Conservation (phyloP, 2,113 vertebrate genomes). For the Callopanchax toddi region DNA sequence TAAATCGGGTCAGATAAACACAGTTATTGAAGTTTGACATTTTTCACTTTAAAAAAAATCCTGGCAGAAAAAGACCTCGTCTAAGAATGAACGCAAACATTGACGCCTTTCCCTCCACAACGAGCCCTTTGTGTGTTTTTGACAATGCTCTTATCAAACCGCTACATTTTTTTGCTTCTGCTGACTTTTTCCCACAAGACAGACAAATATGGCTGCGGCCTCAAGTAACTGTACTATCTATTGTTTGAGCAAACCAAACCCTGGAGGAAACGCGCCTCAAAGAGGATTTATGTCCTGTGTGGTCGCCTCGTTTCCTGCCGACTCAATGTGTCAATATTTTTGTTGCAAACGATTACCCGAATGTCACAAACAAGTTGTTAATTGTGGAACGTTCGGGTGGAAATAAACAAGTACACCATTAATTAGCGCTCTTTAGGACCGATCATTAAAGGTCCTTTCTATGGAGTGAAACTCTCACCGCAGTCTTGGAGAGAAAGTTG, state of each 20-base stretch:
- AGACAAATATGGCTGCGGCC: conserved; percentile 56
- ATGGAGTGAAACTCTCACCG: conserved; percentile 23
- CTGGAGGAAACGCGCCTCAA: conserved; percentile 54
- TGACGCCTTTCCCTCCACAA: conserved; percentile 16
- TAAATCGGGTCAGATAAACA: conserved; percentile 56
- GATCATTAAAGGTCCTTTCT: conserved; percentile 54
- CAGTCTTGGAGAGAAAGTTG: conserved; percentile 58
- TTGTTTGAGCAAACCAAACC: conserved; percentile 56
- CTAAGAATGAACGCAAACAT: conserved; percentile 46
- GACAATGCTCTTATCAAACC: conserved; percentile 60
- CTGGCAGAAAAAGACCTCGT: neutral
- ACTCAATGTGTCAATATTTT: conserved; percentile 61
- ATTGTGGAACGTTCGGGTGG: conserved; percentile 38
- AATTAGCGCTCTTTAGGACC: conserved; percentile 49
- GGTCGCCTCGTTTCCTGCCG: conserved; percentile 55
- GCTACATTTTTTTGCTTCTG: conserved; percentile 16
- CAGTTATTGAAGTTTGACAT: conserved; percentile 36
- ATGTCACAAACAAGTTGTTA: conserved; percentile 65
- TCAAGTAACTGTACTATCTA: conserved; percentile 38
- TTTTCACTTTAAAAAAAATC: conserved; percentile 19
- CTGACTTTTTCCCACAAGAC: conserved; percentile 43
- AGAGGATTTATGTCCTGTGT: conserved; percentile 63
- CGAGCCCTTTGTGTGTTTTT: neutral
- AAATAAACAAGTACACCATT: conserved; percentile 63
- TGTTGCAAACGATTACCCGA: conserved; percentile 19